Conservation (phyloP, 2,113 vertebrate genomes). For the Jaculus jaculus region DNA sequence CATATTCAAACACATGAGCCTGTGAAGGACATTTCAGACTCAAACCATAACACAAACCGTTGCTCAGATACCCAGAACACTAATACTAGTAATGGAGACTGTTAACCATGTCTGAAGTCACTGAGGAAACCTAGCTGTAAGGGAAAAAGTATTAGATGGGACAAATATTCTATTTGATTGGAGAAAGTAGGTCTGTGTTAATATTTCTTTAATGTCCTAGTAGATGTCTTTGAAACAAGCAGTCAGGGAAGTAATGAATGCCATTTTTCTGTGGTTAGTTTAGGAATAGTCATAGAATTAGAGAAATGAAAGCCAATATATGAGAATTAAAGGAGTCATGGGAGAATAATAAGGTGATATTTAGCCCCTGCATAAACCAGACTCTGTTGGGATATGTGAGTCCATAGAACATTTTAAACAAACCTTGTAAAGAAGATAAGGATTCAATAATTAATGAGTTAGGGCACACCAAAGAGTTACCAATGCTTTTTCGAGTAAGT, state of each 20-base stretch:
- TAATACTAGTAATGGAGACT: neutral
- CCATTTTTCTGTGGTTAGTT: neutral
- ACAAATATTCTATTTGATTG: neutral
- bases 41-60: neutral
- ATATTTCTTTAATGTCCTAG: slow-evolving; percentile 47
- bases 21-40: neutral
- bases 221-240: neutral
- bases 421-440: slow-evolving; percentile 3
- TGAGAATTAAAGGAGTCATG: neutral
- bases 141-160: neutral
- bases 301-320: neutral
- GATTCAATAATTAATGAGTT: neutral
- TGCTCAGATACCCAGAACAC: neutral
- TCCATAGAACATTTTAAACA: neutral
- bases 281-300: neutral
- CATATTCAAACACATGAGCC: neutral
- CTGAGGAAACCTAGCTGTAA: neutral
- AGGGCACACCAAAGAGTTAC: slow-evolving; percentile 3
- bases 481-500: neutral
- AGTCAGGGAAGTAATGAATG: neutral
- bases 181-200: slow-evolving; percentile 7
- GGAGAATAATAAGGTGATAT: neutral
- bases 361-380: neutral
- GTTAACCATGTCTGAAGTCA: neutral
- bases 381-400: neutral